Base-by-base conservation (phyloP, 2,888 invertebrate genomes). In the Gerris lacustris region DNA sequence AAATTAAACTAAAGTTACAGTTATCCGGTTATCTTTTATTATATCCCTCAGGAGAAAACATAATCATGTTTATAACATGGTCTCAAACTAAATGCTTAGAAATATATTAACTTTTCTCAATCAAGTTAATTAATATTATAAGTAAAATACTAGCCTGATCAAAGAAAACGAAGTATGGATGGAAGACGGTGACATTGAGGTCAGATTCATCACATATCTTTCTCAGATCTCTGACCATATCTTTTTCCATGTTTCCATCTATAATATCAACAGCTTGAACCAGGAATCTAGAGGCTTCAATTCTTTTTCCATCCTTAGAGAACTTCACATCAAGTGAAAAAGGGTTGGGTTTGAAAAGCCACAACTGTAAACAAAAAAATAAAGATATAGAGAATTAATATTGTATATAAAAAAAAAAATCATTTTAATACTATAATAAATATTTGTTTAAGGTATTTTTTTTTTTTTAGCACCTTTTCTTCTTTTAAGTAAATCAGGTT, bases 111-210 rank as follows among this genome's bases (percentile, higher is more conserved):
- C 31, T 31, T 31, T 31, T 2, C 1, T 2, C 31, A 31, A 31
- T 31, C 31, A 31, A 31, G 31, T 31, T 31, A 31, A 31, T 2
- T 31, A 31, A 2, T 31, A 31, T 2, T 31, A 31, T 31, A 31
- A 31, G 1, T 31, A 31, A 31, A 31, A 31, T 31, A 31, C 31
- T 31, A 31, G 87, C 88, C 85, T 90, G 90, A 82, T 96, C 96
- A 78, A 96, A 96, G 82, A 94, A 96, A 15, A 96, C 93, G 79
- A 96, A 96, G 79, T 94, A 95, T 0, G 96, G 95, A 83, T 96
- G 94, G 79, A 94, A 96, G 5, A 96, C 94, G 44, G 92, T 94
- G 69, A 89, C 93, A 78, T 94, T 94, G 11, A 94, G 80, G 5
- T 88, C 84, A 0, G 92, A 91, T 55, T 89, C 86, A 11, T 85